Conservation (phyloP, 2,113 vertebrate genomes). For the Tachysurus fulvidraco region DNA sequence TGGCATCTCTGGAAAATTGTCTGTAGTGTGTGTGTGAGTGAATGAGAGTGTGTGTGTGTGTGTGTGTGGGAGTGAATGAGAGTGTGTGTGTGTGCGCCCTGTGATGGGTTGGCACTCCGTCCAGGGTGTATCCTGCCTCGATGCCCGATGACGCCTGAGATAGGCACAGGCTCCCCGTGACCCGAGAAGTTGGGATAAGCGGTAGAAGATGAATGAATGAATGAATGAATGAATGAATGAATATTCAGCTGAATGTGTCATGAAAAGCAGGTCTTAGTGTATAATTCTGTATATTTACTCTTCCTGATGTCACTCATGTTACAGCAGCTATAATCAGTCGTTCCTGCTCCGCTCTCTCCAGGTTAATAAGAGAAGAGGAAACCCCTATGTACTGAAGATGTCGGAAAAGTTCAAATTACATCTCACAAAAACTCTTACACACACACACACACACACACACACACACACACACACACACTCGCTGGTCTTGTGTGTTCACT, state of each 20-base stretch:
- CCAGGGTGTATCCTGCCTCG: no score
- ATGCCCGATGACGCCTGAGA: no score
- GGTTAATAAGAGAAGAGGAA: background rate
- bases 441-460: constrained; percentile 24
- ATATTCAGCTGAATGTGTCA: background rate
- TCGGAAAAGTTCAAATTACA: background rate
- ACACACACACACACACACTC: constrained; percentile 25
- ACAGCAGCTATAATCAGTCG: background rate
- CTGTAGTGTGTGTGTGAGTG: no score
- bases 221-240: no score
- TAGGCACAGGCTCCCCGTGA: no score
- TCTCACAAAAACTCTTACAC: background rate
- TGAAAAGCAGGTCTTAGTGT: background rate
- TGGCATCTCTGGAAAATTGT: no score
- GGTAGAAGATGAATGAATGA: no score
- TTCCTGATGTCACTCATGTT: background rate
- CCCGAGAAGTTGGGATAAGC: no score
- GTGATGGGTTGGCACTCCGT: no score
- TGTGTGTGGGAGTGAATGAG: no score
- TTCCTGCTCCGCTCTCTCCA: background rate
- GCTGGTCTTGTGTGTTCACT: constrained; percentile 54
- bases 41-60: no score
- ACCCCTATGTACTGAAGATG: background rate
- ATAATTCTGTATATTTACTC: background rate
- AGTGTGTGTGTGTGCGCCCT: no score